Evolutionary conservation across 2,888 invertebrate genomes (phyloP), one percentile per base, ranked within the genome.

Genomic region (Nebria brevicollis): DNA sequence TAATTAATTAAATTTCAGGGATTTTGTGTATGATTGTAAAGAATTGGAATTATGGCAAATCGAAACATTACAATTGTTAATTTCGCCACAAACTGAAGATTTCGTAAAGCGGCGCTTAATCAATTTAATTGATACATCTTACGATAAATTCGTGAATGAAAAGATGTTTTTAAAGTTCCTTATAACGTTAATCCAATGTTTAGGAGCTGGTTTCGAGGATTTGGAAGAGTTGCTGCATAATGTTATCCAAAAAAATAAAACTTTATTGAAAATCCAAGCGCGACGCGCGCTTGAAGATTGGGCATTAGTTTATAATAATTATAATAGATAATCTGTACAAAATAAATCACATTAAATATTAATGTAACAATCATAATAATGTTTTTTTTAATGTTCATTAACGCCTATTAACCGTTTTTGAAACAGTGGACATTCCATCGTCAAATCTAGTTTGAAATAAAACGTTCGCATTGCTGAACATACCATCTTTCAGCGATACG

Each of bases 401-500:
- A 87, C 92, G 82, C 20, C 75, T 83, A 82, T 87, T 87, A 66
- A 87, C 92, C 3, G 92, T 94, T 83, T 96, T 92, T 43, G 93
- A 92, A 64, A 99, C 95, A 4, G 94, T 93, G 0, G 99, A 99
- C 90, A 97, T 96, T 77, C 99, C 99, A 90, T 99, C 98, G 42
- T 96, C 93, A 89, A 99, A 98, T 86, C 94, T 94, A 0, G 99
- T 99, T 79, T 96, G 94, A 91, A 97, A 99, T 79, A 99, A 89
- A 34, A 99, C 98, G 90, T 99, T 99, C 0, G 99, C 99, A 90
- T 99, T 98, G 90, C 96, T 98, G 91, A 99, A 99, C 97, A 99
- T 99, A 42, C 99, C 99, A 89, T 99, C 98, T 88, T 99, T 99
- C 72, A 99, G 91, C 0, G 99, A 99, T 0, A 99, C 99, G 83